A percentile compares a stretch with the other conserved stretches of the same genome.
Evolutionary conservation across 2,797 vertebrate genomes (phyloP).

Genomic region (Champsocephalus gunnari): DNA sequence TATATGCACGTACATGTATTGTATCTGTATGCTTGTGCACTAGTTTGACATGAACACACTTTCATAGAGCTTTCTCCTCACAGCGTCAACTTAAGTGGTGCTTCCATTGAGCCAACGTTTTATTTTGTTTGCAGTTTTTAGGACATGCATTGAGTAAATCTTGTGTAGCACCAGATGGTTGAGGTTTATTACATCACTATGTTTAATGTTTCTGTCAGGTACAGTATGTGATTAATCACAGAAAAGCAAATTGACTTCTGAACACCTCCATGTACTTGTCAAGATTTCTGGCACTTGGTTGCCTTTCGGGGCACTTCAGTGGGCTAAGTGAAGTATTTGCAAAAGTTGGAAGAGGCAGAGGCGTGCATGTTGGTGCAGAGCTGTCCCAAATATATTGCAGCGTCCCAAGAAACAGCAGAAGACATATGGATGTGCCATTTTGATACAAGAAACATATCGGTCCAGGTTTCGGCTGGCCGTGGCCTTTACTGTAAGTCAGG

Average conservation of each 20-base stretch:
- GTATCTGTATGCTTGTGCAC: not conserved
- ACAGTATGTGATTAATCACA: conserved; percentile 41
- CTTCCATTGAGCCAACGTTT: not conserved
- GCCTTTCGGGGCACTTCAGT: conserved; percentile 5
- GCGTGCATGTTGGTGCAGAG: not conserved
- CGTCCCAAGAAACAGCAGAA: not conserved
- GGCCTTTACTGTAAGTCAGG: not conserved
- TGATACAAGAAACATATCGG: not conserved
- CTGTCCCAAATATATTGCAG: conserved; percentile 6
- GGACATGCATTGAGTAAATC: conserved; percentile 5
- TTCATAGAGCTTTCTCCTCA: not conserved
- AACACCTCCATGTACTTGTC: conserved; percentile 29
- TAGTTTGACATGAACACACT: not conserved
- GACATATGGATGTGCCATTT: not conserved
- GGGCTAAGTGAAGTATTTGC: not conserved
- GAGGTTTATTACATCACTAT: conserved; percentile 4
- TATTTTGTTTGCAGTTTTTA: not conserved
- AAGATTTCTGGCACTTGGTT: conserved; percentile 10
- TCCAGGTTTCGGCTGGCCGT: not conserved
- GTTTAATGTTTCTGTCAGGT: conserved; percentile 21
- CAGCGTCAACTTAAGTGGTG: not conserved
- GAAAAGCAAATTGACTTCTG: conserved; percentile 36
- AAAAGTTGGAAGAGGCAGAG: not conserved
- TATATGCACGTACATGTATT: not conserved
- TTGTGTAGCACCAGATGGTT: conserved; percentile 37